Conservation (phyloP, 2,797 vertebrate species). For the Hafferia zeledoni region DNA sequence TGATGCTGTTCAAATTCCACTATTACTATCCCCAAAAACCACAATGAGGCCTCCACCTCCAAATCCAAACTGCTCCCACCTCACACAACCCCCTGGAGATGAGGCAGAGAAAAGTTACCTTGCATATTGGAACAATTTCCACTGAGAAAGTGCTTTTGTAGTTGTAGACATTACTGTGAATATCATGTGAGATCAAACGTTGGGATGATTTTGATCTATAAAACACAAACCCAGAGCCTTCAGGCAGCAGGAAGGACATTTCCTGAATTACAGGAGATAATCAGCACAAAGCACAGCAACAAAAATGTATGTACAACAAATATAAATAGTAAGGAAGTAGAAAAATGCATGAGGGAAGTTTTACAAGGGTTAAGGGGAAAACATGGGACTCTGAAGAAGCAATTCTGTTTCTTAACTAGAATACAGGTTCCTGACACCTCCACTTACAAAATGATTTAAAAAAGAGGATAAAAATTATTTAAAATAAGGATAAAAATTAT, state of each 20-base stretch:
- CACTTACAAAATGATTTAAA: not conserved
- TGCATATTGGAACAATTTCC: slow-evolving; percentile 97
- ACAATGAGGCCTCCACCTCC: not conserved
- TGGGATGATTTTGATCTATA: slow-evolving; percentile 91
- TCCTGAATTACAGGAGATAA: not conserved
- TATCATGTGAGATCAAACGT: slow-evolving; percentile 95
- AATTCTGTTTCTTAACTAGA: not conserved
- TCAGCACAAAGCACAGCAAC: not conserved
- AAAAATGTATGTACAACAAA: not conserved
- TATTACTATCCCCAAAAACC: not conserved
- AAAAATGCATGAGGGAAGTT: not conserved
- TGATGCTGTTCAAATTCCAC: too few species aligned
- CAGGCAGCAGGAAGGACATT: not conserved
- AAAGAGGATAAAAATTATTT: too few species aligned
- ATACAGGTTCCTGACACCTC: not conserved
- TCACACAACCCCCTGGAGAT: not conserved
- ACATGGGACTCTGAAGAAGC: fast-evolving
- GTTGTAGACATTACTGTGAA: slow-evolving; percentile 95
- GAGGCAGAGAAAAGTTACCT: slow-evolving; percentile 78
- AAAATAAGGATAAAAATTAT: too few species aligned
- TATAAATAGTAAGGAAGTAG: not conserved
- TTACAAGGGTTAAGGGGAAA: not conserved
- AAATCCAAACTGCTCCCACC: not conserved
- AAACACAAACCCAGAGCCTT: not conserved
- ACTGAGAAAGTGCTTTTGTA: slow-evolving; percentile 97